These are phyloP conservation scores for Scaptodrosophila lebanonensis DNA, from an alignment of 1,140 invertebrate genomes.

Conservation along the genomic window DNA sequence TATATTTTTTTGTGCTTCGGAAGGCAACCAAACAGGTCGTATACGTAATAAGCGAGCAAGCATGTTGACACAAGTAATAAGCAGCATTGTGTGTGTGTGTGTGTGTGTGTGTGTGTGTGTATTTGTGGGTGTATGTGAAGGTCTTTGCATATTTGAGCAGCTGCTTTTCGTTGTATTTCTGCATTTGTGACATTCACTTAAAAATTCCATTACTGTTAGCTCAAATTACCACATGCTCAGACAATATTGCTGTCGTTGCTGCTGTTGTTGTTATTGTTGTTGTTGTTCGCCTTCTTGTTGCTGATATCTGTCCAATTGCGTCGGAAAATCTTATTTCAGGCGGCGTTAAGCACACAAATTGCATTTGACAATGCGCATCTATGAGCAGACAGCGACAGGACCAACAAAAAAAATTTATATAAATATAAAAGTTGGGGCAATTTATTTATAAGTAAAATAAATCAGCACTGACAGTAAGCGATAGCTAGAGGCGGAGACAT, in stretches of 20 bases:
- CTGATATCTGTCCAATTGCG: neutral
- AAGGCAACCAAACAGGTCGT: conserved; percentile 34
- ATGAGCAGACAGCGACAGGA: too few relatives aligned
- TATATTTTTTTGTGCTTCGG: conserved; percentile 2
- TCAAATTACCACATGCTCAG: conserved; percentile 52
- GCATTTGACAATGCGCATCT: conserved; percentile 37
- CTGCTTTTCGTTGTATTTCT: conserved; percentile 54
- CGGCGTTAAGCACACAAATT: conserved; percentile 63
- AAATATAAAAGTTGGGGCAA: too few relatives aligned
- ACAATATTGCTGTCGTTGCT: too few relatives aligned
- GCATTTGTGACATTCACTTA: conserved; percentile 71
- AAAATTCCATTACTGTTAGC: conserved; percentile 72
- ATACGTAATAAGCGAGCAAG: conserved; percentile 55
- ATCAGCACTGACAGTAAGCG: too few relatives aligned
- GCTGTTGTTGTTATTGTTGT: too few relatives aligned
- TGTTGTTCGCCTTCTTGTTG: too few relatives aligned
- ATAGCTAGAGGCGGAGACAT: too few relatives aligned
- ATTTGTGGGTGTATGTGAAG: conserved; percentile 19
- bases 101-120: conserved; percentile 21
- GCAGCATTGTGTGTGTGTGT: conserved; percentile 30
- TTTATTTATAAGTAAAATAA: too few relatives aligned
- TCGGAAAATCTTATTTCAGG: conserved; percentile 59
- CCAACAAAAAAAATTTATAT: too few relatives aligned
- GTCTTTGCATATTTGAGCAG: conserved; percentile 72
- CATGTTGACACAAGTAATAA: too few relatives aligned